These are phyloP conservation scores for Chorisops tibialis DNA, from an alignment of 2,888 invertebrate genomes.

Conservation along the genomic window DNA sequence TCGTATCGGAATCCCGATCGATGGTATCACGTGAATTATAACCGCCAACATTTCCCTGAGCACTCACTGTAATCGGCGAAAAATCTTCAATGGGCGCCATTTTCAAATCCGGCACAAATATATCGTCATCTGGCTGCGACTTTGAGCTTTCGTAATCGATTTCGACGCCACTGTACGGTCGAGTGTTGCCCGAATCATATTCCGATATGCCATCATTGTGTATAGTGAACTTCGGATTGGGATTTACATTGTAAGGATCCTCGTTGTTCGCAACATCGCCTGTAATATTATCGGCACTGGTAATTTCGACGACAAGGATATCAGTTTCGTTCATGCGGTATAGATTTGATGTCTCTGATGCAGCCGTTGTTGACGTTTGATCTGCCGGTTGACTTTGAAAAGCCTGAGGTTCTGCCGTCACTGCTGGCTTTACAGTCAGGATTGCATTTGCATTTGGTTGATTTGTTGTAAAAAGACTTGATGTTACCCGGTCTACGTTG, in stretches of 20 bases:
- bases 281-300: conserved; percentile 41
- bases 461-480: too few species aligned
- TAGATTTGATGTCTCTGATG: neutral
- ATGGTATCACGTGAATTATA: conserved; percentile 29
- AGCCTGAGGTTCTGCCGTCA: neutral
- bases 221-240: conserved; percentile 31
- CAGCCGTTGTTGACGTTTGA: neutral
- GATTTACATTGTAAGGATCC: conserved; percentile 34
- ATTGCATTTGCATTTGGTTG: neutral
- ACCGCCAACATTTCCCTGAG: conserved; percentile 37
- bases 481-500: too few species aligned
- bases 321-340: conserved; percentile 40
- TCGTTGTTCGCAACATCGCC: conserved; percentile 40
- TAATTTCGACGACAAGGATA: conserved; percentile 49
- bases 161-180: conserved; percentile 10
- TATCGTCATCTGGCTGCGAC: conserved; percentile 40
- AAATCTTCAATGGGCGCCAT: conserved; percentile 30
- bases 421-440: neutral
- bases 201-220: conserved; percentile 28
- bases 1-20: conserved; percentile 51
- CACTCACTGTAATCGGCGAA: conserved; percentile 38
- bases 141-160: conserved; percentile 25
- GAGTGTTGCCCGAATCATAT: conserved; percentile 22
- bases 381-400: neutral
- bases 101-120: conserved; percentile 44